These are phyloP conservation scores for Oncorhynchus clarkii DNA, from an alignment of 2,113 vertebrate species.

Conservation along the genomic window DNA sequence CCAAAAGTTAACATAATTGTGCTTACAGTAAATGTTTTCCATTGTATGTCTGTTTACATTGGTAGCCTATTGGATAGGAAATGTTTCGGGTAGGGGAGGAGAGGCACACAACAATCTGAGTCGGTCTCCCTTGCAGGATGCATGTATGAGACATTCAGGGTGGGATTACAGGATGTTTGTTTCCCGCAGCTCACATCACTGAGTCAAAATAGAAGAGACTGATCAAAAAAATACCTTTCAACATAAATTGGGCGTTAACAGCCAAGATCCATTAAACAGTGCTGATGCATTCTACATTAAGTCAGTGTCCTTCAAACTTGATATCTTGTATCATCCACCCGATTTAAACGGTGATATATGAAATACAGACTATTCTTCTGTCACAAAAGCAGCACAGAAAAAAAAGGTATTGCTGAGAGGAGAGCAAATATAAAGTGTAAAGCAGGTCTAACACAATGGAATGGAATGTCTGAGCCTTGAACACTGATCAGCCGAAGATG, in stretches of 20 bases:
- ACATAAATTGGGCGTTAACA: too few relatives aligned
- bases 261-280: background rate
- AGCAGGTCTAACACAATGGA: background rate
- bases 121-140: slow-evolving; percentile 38
- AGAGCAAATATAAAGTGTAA: background rate
- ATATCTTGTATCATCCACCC: background rate
- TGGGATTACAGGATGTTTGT: slow-evolving; percentile 57
- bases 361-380: background rate
- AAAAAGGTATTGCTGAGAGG: background rate
- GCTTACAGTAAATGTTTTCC: too few relatives aligned
- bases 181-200: slow-evolving; percentile 29
- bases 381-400: background rate
- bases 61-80: background rate
- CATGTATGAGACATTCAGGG: slow-evolving; percentile 8
- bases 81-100: background rate
- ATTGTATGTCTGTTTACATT: too few relatives aligned
- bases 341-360: background rate
- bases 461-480: background rate
- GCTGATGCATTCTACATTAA: background rate
- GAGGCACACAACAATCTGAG: background rate
- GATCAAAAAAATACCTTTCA: too few relatives aligned
- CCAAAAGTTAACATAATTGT: too few relatives aligned
- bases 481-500: too few relatives aligned
- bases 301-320: background rate
- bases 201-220: background rate